Conservation (phyloP, 2,797 vertebrate species). For the Megaceryle alcyon region DNA sequence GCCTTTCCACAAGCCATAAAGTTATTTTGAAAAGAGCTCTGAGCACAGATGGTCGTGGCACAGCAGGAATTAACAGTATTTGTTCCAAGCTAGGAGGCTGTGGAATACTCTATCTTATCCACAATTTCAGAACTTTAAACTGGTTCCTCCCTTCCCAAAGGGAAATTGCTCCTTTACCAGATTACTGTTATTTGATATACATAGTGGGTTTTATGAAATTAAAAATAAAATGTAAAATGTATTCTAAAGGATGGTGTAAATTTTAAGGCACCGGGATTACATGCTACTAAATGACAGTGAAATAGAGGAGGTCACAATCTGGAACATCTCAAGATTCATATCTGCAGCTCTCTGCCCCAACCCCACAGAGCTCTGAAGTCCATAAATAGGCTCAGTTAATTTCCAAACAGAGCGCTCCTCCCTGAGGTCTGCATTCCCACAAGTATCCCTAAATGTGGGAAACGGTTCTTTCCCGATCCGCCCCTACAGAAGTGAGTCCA, state of each 20-base stretch:
- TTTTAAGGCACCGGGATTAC: not conserved
- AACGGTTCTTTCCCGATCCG: not conserved
- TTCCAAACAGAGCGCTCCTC: not conserved
- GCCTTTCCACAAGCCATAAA: not conserved
- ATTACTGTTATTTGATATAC: not conserved
- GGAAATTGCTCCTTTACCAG: not conserved
- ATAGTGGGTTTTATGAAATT: not conserved
- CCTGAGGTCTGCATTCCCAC: not conserved
- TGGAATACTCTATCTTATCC: not conserved
- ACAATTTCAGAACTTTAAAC: not conserved
- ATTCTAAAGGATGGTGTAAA: not conserved
- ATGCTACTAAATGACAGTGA: not conserved
- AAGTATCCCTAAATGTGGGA: not conserved
- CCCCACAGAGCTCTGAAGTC: not conserved
- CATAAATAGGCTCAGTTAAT: not conserved
- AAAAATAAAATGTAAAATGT: not conserved
- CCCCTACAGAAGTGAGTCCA: not conserved
- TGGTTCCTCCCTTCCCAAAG: not conserved
- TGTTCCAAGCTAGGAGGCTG: not conserved
- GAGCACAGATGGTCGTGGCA: not conserved
- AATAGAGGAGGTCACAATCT: not conserved
- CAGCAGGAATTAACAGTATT: not conserved
- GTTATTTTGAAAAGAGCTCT: slow-evolving; percentile 8
- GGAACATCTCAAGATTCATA: not conserved
- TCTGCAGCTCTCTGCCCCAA: not conserved